Percentiles rank a stretch among this genome's conserved stretches.
Evolutionary conservation across 2,888 invertebrate genomes (phyloP).

Genomic region (Eretmocerus hayati): DNA sequence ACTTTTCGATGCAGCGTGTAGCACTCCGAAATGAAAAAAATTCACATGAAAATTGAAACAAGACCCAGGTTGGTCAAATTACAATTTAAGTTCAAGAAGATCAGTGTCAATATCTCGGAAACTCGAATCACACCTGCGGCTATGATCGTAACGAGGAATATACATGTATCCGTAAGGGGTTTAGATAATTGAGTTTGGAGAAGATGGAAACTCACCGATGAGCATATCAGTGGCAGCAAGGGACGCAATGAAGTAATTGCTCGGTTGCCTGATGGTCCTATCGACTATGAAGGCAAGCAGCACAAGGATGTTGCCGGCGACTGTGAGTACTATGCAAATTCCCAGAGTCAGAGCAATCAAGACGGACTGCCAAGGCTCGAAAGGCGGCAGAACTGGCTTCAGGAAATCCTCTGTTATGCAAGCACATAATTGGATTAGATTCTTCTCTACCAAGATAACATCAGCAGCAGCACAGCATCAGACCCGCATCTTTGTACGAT

Average conservation of each 20-base stretch:
- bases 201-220: constrained; percentile 83
- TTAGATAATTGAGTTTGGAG: too few relatives aligned
- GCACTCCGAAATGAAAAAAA: too few relatives aligned
- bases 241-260: constrained; percentile 98
- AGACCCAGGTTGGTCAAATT: too few relatives aligned
- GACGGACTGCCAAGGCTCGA: constrained; percentile 83
- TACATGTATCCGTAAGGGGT: background rate
- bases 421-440: too few relatives aligned
- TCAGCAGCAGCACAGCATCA: too few relatives aligned
- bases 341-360: constrained; percentile 81
- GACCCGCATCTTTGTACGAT: too few relatives aligned
- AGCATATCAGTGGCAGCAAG: constrained; percentile 94
- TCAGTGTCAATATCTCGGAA: too few relatives aligned
- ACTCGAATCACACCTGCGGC: too few relatives aligned
- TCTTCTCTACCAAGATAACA: too few relatives aligned
- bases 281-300: constrained; percentile 92
- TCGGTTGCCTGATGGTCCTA: constrained; percentile 88
- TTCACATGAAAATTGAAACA: too few relatives aligned
- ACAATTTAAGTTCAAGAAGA: too few relatives aligned
- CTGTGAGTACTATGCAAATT: constrained; percentile 83
- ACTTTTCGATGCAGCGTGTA: too few relatives aligned
- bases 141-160: background rate
- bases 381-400: constrained; percentile 59
- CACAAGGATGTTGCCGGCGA: constrained; percentile 92
- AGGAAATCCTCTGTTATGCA: constrained; percentile 18